These are phyloP conservation scores for Etheostoma cragini DNA, from an alignment of 2,113 vertebrate species.

Conservation along the genomic window DNA sequence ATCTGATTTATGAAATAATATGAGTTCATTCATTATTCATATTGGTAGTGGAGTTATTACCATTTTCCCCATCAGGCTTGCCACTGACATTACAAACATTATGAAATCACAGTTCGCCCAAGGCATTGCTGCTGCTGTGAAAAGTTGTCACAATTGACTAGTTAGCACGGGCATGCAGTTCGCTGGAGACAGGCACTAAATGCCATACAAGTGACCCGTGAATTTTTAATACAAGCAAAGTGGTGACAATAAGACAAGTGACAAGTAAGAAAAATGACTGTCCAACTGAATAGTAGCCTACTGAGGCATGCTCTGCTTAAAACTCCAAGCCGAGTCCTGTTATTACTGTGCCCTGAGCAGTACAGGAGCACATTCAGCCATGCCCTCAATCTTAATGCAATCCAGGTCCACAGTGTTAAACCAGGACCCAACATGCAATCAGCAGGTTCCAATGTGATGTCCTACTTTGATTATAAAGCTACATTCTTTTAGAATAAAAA, in stretches of 20 bases:
- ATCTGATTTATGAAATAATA: conserved; percentile 76
- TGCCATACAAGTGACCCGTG: conserved; percentile 80
- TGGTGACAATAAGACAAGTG: conserved; percentile 77
- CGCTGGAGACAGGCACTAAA: conserved; percentile 79
- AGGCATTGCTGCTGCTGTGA: conserved; percentile 71
- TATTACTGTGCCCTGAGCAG: conserved; percentile 15
- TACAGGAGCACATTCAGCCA: background rate
- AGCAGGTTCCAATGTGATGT: conserved; percentile 40
- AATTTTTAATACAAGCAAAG: conserved; percentile 81
- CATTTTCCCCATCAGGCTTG: conserved; percentile 71
- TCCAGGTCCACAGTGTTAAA: conserved; percentile 14
- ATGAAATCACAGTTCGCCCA: conserved; percentile 79
- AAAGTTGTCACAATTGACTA: conserved; percentile 83
- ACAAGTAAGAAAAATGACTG: conserved; percentile 49
- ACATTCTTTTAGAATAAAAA: conserved; percentile 46
- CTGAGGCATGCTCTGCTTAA: conserved; percentile 24
- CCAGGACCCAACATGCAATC: conserved; percentile 10
- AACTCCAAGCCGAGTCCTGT: conserved; percentile 8
- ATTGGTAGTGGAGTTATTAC: conserved; percentile 72
- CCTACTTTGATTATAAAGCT: conserved; percentile 28
- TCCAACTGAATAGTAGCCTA: conserved; percentile 46
- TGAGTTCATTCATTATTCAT: conserved; percentile 84
- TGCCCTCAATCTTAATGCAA: background rate
- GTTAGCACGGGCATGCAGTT: conserved; percentile 75
- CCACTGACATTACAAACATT: conserved; percentile 81